These are phyloP conservation scores for Gadus macrocephalus DNA, from an alignment of 2,113 vertebrate genomes.

Conservation along the genomic window DNA sequence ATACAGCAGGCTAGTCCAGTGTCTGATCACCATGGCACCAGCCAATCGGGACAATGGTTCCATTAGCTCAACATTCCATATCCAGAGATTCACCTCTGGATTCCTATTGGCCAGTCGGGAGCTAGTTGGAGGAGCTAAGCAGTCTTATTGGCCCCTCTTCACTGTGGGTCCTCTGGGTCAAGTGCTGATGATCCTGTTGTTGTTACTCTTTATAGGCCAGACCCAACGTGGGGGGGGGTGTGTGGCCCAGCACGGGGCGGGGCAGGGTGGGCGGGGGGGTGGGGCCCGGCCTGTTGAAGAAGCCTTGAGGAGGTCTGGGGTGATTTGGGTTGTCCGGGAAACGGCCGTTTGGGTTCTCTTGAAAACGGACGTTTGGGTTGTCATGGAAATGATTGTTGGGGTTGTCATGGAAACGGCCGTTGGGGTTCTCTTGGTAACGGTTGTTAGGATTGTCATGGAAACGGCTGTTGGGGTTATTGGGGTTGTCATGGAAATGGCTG, in stretches of 20 bases:
- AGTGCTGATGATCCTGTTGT: slow-evolving; percentile 2
- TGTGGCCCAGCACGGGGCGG: slow-evolving; percentile 54
- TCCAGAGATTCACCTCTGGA: background rate
- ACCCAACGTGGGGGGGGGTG: slow-evolving; percentile 56
- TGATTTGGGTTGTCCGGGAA: slow-evolving; percentile 37
- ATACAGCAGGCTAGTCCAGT: background rate
- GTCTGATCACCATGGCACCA: too few relatives aligned
- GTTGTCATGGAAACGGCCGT: slow-evolving; percentile 34
- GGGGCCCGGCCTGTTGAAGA: slow-evolving; percentile 48
- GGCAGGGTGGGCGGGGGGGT: slow-evolving; percentile 57
- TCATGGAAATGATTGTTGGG: slow-evolving; percentile 4
- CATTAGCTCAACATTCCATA: slow-evolving; percentile 3
- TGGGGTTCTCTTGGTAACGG: slow-evolving; percentile 2
- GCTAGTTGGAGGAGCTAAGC: background rate
- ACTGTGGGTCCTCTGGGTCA: background rate
- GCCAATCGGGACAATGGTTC: background rate
- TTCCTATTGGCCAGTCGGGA: slow-evolving; percentile 10
- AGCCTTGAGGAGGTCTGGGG: slow-evolving; percentile 63
- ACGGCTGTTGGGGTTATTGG: slow-evolving; percentile 61
- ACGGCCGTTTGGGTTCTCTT: slow-evolving; percentile 1
- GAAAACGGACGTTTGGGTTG: slow-evolving; percentile 56
- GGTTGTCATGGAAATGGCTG: background rate
- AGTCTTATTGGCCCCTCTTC: background rate
- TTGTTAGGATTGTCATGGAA: slow-evolving; percentile 1
- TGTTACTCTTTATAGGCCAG: slow-evolving; percentile 58